phyloP scores from a whole-genome alignment of 2,797 vertebrate genomes.

The Poeciliopsis gracilis region DNA sequence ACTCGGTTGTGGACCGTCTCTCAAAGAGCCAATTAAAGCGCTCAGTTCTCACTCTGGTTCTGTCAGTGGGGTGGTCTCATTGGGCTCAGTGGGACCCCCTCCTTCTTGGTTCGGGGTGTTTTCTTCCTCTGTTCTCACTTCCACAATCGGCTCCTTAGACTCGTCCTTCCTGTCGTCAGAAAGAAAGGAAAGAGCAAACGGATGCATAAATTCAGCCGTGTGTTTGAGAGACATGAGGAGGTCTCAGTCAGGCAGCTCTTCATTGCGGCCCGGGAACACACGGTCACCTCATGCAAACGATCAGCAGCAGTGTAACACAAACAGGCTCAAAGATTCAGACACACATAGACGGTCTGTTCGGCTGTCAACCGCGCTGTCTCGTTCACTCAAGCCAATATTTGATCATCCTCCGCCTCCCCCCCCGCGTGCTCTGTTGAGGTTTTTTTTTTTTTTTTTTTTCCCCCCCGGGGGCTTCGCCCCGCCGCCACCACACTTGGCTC shows the following conservation, averaged over 20 bases:
- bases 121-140: constrained; percentile 95
- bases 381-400: constrained; percentile 26
- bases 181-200: neutral
- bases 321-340: neutral
- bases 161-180: constrained; percentile 90
- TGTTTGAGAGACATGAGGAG: neutral
- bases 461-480: constrained; percentile 9
- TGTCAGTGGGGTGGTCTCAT: constrained; percentile 96
- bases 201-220: neutral
- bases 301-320: neutral
- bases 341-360: neutral
- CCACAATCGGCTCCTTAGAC: constrained; percentile 98
- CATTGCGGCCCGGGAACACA: neutral
- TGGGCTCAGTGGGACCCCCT: constrained; percentile 91
- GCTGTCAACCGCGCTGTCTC: constrained; percentile 12
- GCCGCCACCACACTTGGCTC: constrained; percentile 23
- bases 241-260: neutral
- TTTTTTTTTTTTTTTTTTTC: neutral
- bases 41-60: constrained; percentile 90
- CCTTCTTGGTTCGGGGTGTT: constrained; percentile 91
- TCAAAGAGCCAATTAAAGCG: neutral
- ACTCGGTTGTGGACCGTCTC: neutral
- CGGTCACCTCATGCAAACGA: neutral
- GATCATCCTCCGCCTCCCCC: constrained; percentile 35
- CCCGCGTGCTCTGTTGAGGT: constrained; percentile 27